These are phyloP conservation scores for Glyphotaelius pellucidus DNA, from an alignment of 2,888 invertebrate species.

Conservation along the genomic window DNA sequence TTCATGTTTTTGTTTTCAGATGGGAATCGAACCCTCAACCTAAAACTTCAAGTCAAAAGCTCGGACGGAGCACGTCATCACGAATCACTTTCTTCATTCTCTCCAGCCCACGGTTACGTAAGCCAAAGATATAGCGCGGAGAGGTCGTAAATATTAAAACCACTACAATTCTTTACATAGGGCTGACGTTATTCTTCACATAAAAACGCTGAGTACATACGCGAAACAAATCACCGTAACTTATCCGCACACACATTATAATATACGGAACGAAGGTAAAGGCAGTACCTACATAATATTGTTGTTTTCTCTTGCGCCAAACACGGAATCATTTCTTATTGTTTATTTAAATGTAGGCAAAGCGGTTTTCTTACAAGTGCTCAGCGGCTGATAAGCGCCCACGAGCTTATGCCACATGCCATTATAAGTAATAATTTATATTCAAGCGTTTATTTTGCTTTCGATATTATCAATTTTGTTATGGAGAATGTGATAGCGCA, in stretches of 20 bases:
- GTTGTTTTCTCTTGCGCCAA: background rate
- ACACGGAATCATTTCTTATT: slow-evolving; percentile 45
- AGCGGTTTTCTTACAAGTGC: slow-evolving; percentile 4
- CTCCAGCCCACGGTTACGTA: background rate
- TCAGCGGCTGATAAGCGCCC: background rate
- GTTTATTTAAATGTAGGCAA: slow-evolving; percentile 48
- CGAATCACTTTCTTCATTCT: background rate
- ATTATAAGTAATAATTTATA: background rate
- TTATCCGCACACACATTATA: background rate
- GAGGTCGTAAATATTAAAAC: slow-evolving; percentile 62
- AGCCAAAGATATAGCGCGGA: slow-evolving; percentile 38
- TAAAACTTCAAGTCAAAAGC: background rate
- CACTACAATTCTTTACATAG: slow-evolving; percentile 59
- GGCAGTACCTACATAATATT: background rate
- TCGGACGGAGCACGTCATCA: background rate
- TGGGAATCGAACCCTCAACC: background rate
- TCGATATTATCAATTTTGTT: background rate
- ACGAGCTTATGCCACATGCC: slow-evolving; percentile 23
- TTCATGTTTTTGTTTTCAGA: background rate
- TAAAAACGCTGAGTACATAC: slow-evolving; percentile 39
- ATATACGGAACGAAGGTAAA: background rate
- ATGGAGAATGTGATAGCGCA: background rate
- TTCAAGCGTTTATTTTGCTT: background rate
- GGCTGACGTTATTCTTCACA: slow-evolving; percentile 53
- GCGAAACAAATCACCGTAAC: slow-evolving; percentile 22